Conservation (phyloP, 2,797 vertebrate species). For the Enteromius thamalakanensis region DNA sequence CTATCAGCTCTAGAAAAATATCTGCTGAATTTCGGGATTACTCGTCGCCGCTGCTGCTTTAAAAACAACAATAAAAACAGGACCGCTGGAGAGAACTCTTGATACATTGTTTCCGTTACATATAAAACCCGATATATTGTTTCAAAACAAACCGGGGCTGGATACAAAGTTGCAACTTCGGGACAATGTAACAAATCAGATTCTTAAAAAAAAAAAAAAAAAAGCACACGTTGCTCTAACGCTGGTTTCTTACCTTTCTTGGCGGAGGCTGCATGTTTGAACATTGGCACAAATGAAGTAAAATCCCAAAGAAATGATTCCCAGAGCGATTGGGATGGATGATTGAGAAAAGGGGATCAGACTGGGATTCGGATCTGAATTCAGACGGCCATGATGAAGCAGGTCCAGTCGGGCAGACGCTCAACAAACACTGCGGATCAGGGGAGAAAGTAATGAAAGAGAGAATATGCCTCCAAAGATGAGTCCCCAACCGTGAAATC, state of each 20-base stretch:
- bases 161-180: constrained; percentile 43
- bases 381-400: constrained; percentile 80
- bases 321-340: constrained; percentile 50
- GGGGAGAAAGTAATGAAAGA: constrained; percentile 58
- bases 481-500: constrained; percentile 2
- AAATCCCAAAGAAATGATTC: constrained; percentile 63
- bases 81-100: constrained; percentile 2
- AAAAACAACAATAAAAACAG: constrained; percentile 38
- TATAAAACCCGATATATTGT: constrained; percentile 7
- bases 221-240: background rate
- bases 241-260: constrained; percentile 87
- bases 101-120: background rate
- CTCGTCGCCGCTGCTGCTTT: background rate
- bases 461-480: constrained; percentile 51
- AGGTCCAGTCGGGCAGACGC: constrained; percentile 63
- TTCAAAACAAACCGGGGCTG: constrained; percentile 6
- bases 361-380: constrained; percentile 70
- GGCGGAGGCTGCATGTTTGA: constrained; percentile 96
- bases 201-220: background rate
- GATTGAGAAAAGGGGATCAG: constrained; percentile 66
- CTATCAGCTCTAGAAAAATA: background rate
- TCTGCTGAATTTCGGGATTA: background rate
- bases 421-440: constrained; percentile 61
- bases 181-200: constrained; percentile 19
- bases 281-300: constrained; percentile 83